Percentiles rank a stretch among this genome's conserved stretches.
These are phyloP conservation scores for Dendroctonus valens DNA, from an alignment of 1,140 invertebrate genomes.

Conservation along the genomic window DNA sequence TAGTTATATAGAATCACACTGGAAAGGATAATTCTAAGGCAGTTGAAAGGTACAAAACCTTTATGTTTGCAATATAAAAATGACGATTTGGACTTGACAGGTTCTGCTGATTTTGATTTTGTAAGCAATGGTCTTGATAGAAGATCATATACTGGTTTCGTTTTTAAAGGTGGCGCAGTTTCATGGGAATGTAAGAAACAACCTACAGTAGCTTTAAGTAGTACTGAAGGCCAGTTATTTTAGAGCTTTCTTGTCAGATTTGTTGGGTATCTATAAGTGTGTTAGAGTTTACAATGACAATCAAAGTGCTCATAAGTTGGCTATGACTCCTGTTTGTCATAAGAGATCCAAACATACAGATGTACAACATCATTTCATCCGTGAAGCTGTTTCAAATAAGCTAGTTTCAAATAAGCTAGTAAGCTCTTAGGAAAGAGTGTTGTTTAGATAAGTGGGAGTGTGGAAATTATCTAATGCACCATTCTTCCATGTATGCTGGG, in stretches of 20 bases:
- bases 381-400: slow-evolving; percentile 27
- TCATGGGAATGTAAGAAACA: slow-evolving; percentile 46
- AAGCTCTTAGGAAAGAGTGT: slow-evolving; percentile 28
- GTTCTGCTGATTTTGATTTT: slow-evolving; percentile 41
- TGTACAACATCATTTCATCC: slow-evolving; percentile 46
- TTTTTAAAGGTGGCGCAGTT: slow-evolving; percentile 37
- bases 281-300: slow-evolving; percentile 8
- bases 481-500: no score
- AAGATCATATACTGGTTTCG: slow-evolving; percentile 42
- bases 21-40: slow-evolving; percentile 47
- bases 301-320: slow-evolving; percentile 18
- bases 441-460: slow-evolving; percentile 26
- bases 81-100: slow-evolving; percentile 33
- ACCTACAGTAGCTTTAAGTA: slow-evolving; percentile 42
- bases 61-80: slow-evolving; percentile 21
- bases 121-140: slow-evolving; percentile 31
- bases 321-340: slow-evolving; percentile 46
- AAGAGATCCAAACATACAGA: slow-evolving; percentile 51
- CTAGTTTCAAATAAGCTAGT: slow-evolving; percentile 39
- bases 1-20: slow-evolving; percentile 43
- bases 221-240: slow-evolving; percentile 39
- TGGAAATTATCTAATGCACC: no score
- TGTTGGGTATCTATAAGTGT: not conserved
- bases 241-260: slow-evolving; percentile 14
- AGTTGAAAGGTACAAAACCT: slow-evolving; percentile 49